A percentile compares a stretch with the other conserved stretches of the same genome.
Evolutionary conservation across 1,140 invertebrate species (phyloP).

Genomic region (Mactra quadrangularis): DNA sequence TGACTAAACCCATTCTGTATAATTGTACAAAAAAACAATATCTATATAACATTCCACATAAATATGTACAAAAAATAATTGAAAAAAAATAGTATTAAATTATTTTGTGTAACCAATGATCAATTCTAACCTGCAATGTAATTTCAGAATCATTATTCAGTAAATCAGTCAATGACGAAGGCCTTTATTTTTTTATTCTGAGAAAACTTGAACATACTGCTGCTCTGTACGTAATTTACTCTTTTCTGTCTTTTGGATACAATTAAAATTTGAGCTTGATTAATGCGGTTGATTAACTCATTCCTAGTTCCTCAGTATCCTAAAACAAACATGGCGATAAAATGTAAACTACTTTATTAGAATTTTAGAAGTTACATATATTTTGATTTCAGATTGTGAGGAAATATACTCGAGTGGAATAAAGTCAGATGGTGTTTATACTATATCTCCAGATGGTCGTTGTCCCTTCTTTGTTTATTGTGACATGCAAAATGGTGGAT

Average conservation of each 20-base stretch:
- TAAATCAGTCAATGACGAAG: too few species aligned
- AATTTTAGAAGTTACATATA: background rate
- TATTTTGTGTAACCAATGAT: too few species aligned
- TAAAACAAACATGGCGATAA: background rate
- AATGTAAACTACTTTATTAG: background rate
- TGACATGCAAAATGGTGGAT: constrained; percentile 41
- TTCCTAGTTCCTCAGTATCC: too few species aligned
- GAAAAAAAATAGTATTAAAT: too few species aligned
- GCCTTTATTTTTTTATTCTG: too few species aligned
- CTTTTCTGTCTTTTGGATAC: background rate
- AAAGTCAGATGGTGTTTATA: constrained; percentile 16
- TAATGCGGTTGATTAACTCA: too few species aligned
- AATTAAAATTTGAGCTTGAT: background rate
- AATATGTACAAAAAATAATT: too few species aligned
- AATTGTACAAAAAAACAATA: background rate
- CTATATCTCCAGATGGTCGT: constrained; percentile 37
- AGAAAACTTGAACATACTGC: too few species aligned
- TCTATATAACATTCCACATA: too few species aligned
- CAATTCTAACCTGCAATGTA: too few species aligned
- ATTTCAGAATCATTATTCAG: too few species aligned
- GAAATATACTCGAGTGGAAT: constrained; percentile 11
- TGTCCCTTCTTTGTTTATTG: constrained; percentile 45
- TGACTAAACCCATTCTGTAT: background rate
- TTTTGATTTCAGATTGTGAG: constrained; percentile 21
- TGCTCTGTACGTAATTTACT: background rate